These are phyloP conservation scores for Pegea sp. DNA, from an alignment of 23 tunicate species.

Conservation along the genomic window DNA sequence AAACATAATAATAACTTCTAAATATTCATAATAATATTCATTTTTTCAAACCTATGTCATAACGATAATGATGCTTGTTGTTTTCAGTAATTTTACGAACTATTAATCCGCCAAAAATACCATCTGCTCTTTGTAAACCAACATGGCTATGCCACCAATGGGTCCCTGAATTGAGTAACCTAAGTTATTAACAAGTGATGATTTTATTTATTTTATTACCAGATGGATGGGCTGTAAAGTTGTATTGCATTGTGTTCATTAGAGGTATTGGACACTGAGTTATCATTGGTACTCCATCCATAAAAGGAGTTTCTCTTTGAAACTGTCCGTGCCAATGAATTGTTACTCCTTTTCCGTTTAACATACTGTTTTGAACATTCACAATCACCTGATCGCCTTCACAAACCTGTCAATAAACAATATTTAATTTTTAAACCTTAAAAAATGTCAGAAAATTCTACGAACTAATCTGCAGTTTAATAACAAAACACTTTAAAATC, in stretches of 20 bases:
- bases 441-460: too few species aligned
- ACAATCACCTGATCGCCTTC: slow-evolving; percentile 28
- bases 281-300: slow-evolving; percentile 82
- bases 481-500: too few species aligned
- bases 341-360: slow-evolving; percentile 53
- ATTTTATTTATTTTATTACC: too few species aligned
- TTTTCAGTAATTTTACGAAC: slow-evolving; percentile 7
- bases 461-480: too few species aligned
- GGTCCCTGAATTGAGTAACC: too few species aligned
- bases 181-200: too few species aligned
- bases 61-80: slow-evolving; percentile 19
- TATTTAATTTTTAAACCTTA: too few species aligned
- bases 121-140: slow-evolving; percentile 77
- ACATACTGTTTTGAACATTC: slow-evolving; percentile 20
- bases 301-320: slow-evolving; percentile 48
- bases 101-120: slow-evolving; percentile 44
- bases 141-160: slow-evolving; percentile 94
- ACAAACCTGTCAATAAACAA: slow-evolving; percentile 43
- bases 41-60: slow-evolving; percentile 78
- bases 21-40: too few species aligned
- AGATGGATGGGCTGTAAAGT: slow-evolving; percentile 48
- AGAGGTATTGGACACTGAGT: slow-evolving; percentile 67
- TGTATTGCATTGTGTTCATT: slow-evolving; percentile 28
- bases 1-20: too few species aligned
- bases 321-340: too few species aligned